A percentile compares a stretch with the other conserved stretches of the same genome.
Evolutionary conservation across 2,888 invertebrate species (phyloP).

Genomic region (Heliconius charithonia): DNA sequence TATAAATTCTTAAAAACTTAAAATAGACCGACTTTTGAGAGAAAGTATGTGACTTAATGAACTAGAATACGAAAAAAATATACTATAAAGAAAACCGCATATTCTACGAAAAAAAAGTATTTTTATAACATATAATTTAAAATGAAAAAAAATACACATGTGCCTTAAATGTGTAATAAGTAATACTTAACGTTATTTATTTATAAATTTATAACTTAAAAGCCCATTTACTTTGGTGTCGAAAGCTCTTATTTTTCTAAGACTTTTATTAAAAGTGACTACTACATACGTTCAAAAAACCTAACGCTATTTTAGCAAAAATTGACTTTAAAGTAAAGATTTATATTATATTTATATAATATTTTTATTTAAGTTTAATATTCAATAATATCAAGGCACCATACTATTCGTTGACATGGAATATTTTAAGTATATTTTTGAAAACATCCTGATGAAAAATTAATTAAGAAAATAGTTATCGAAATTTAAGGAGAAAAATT

Average conservation of each 20-base stretch:
- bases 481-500: too few species aligned
- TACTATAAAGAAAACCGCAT: too few species aligned
- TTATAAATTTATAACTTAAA: neutral
- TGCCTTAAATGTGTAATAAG: neutral
- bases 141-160: neutral
- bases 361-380: neutral
- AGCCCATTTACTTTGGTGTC: slow-evolving; percentile 6
- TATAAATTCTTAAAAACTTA: neutral
- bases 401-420: neutral
- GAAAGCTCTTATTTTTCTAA: slow-evolving; percentile 17
- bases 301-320: slow-evolving; percentile 1
- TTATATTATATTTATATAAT: neutral
- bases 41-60: too few species aligned
- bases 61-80: too few species aligned
- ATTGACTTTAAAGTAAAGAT: slow-evolving; percentile 6
- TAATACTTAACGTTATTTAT: neutral
- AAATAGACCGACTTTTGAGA: too few species aligned
- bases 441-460: neutral
- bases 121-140: neutral
- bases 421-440: neutral
- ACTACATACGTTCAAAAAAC: neutral
- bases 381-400: neutral
- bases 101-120: too few species aligned
- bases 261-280: neutral
- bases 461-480: too few species aligned